Base-by-base conservation (phyloP, 1,140 invertebrate genomes). In the Neuroterus valhalla region DNA sequence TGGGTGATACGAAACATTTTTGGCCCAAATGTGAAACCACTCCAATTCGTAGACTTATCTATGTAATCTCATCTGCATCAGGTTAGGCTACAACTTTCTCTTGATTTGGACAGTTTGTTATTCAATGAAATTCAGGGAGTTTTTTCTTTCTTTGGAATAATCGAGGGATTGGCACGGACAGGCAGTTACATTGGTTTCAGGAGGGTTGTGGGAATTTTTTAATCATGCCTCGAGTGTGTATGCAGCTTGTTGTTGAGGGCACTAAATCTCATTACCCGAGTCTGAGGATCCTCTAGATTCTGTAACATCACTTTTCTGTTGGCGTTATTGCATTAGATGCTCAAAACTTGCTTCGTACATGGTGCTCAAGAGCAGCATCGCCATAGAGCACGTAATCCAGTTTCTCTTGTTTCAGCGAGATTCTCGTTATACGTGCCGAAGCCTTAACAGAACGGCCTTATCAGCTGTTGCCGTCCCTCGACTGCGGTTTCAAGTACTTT, bases 301-400 rank as follows among this genome's bases (percentile, higher is more conserved):
- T 31, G 21, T 55, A 15, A 55, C 52, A 55, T 55, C 55, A 62
- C 26, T 62, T 62, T 62, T 38, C 55, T 11, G 55, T 62, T n/a
- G 26, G 23, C 26, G 55, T 62, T 62, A 62, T 62, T 62, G 55
- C 55, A 62, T 62, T 62, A 62, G 55, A 62, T 31, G 31, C 55
- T 62, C 55, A 62, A 62, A 62, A 62, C 14, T 62, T 62, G 21
- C 4, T 62, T 31, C 14, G 23, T 62, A 23, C 31, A 62, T 62
- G 55, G 55, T 14, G 15, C 55, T 62, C 26, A 15, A 38, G 31
- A 38, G 6, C 5, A 38, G 10, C 31, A 38, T 15, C 15, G 10
- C 6, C 12, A 26, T 62, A 23, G 23, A 62, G 55, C 23, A 62
- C 55, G 23, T 62, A 62, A 62, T 62, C 26, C 55, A 23, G 26